These are phyloP conservation scores for human DNA, from an alignment of 2,113 vertebrate species.

Conservation along the genomic window GRCh38 chr1:232834001-232834500, in stretches of 20 bases:
- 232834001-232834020: neutral
- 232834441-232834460: neutral
- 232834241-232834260: neutral
- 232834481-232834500: neutral
- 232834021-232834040: too few relatives aligned
- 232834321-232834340: neutral
- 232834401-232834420: neutral
- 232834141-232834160: too few relatives aligned
- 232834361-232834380: neutral
- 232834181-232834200: neutral
- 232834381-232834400: neutral
- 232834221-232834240: neutral
- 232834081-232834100: too few relatives aligned
- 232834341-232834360: too few relatives aligned
- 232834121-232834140: neutral
- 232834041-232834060: neutral
- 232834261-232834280: neutral
- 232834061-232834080: neutral
- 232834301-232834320: neutral
- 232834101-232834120: neutral
- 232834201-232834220: neutral
- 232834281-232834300: neutral
- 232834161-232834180: neutral
- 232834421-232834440: neutral
- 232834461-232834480: neutral